Base-by-base conservation (phyloP, 2,888 invertebrate genomes). In the Nineta flava region DNA sequence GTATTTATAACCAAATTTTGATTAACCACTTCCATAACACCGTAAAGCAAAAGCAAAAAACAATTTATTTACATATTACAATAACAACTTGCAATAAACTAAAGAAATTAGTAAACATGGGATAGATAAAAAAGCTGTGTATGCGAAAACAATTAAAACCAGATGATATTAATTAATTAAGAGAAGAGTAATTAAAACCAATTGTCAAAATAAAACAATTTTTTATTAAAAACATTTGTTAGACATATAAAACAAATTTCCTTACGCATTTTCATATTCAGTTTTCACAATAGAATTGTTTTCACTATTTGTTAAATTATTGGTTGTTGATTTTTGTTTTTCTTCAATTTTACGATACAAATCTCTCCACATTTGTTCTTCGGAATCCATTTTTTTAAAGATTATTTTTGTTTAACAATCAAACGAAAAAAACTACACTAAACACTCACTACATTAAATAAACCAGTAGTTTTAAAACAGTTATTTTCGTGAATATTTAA, bases 331-430 rank as follows among this genome's bases (percentile, higher is more conserved):
- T 38, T 38, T 38, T 5, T 15, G 38, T 38, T 38, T n/a, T 9
- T 38, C n/a, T n/a, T 38, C 42, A 16, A 48, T 42, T 31, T 31
- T 48, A 17, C 21, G 12, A 31, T 48, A 48, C 31, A 48, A 42
- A 13, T 41, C 35, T 41, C 41, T 48, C 48, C 48, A 48, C 48
- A 48, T 48, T 31, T 13, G 12, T 9, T 48, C 48, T 42, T 48
- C 48, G 2, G 4, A 7, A 48, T 48, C 48, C 48, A 48, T 48
- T 41, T 41, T n/a, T 41, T 16, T 35, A 16, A 19, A 2, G 15
- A 21, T 42, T 42, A 9, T 44, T 44, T n/a, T 9, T 17, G 21
- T 19, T 44, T 44, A 41, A 16, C 41, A 41, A 26, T 26, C 26
- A 26, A n/a, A 26, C 26, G 26, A 26, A 26, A 26, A 26, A 26